phyloP scores from a whole-genome alignment of 2,113 vertebrate species.

The Aspiorhynchus laticeps region DNA sequence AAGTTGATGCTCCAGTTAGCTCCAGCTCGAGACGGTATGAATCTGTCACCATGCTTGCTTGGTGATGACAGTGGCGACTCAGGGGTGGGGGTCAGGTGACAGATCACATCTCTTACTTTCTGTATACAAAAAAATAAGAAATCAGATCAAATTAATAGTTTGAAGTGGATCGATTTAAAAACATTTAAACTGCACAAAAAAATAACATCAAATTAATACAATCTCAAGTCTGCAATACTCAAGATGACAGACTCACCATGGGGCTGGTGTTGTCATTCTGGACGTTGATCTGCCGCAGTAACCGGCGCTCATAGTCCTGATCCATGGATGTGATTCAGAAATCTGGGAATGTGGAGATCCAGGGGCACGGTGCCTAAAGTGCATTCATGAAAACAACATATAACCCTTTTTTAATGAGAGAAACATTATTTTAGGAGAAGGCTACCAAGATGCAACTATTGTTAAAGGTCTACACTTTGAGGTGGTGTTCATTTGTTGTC shows the following conservation, averaged over 20 bases:
- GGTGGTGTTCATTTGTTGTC: background rate
- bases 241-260: conserved; percentile 77
- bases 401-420: background rate
- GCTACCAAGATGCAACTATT: background rate
- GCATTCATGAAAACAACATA: background rate
- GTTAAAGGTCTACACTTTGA: background rate
- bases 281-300: conserved; percentile 94
- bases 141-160: background rate
- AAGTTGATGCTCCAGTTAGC: conserved; percentile 99
- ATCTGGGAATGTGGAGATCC: conserved; percentile 26
- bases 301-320: conserved; percentile 92
- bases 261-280: conserved; percentile 95
- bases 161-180: background rate
- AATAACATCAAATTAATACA: background rate
- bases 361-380: conserved; percentile 5
- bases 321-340: conserved; percentile 79
- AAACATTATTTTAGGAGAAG: background rate
- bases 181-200: background rate
- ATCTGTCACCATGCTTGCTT: conserved; percentile 95
- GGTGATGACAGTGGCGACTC: conserved; percentile 96
- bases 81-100: conserved; percentile 86
- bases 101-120: conserved; percentile 82
- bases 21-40: conserved; percentile 95
- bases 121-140: conserved; percentile 29
- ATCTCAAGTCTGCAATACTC: background rate